phyloP scores from a whole-genome alignment of 2,113 vertebrate genomes.

The Rhinopomastus cyanomelas region DNA sequence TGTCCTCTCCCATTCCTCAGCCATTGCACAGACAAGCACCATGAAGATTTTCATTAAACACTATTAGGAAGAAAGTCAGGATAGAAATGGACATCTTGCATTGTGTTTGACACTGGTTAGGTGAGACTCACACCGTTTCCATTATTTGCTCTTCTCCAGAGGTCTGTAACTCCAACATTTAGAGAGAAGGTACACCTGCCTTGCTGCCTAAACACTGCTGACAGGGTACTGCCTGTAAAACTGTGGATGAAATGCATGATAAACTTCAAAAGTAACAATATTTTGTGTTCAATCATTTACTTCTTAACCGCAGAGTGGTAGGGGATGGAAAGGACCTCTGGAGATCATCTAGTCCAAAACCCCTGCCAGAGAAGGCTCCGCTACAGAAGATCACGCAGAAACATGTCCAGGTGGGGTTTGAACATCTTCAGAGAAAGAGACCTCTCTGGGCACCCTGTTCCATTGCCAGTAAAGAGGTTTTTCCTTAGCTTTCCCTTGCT shows the following conservation, averaged over 20 bases:
- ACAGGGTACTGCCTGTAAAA: neutral
- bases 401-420: too few relatives aligned
- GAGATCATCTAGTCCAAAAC: too few relatives aligned
- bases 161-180: neutral
- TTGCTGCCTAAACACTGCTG: neutral
- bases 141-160: neutral
- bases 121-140: neutral
- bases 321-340: too few relatives aligned
- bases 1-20: neutral
- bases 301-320: too few relatives aligned
- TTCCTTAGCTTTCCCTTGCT: too few relatives aligned
- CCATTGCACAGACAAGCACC: neutral
- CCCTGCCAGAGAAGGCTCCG: too few relatives aligned
- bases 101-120: neutral
- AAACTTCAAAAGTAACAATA: neutral
- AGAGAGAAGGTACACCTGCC: neutral
- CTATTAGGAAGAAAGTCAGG: neutral
- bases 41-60: neutral
- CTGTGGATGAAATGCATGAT: neutral
- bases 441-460: too few relatives aligned
- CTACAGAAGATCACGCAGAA: too few relatives aligned
- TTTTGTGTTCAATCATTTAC: neutral
- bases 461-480: too few relatives aligned
- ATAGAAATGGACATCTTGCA: neutral
- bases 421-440: too few relatives aligned